These are phyloP conservation scores for Nasonia longicornis DNA, from an alignment of 1,140 invertebrate species.

Conservation along the genomic window DNA sequence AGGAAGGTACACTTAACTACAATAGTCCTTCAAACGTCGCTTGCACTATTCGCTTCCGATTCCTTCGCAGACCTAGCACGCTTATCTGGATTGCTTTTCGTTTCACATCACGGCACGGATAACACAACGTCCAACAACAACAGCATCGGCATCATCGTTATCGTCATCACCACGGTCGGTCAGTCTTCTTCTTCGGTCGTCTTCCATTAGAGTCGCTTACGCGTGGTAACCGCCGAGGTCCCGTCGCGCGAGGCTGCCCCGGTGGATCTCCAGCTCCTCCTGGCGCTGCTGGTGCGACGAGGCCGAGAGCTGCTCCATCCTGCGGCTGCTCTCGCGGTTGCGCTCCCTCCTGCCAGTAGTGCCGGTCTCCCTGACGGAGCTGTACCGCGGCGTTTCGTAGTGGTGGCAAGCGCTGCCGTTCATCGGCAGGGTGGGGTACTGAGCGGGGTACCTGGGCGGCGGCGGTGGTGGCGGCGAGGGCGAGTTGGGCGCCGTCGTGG, in stretches of 20 bases:
- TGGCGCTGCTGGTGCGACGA: conserved; percentile 44
- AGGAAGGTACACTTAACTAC: conserved; percentile 42
- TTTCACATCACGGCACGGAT: conserved; percentile 41
- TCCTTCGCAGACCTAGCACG: not conserved
- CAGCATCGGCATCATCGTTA: not conserved
- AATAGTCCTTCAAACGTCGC: not conserved
- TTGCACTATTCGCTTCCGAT: not conserved
- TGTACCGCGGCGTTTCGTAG: conserved; percentile 43
- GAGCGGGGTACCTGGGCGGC: conserved; percentile 55
- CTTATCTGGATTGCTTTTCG: conserved; percentile 40
- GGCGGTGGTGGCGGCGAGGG: conserved; percentile 51
- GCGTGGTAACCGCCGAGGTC: conserved; percentile 37
- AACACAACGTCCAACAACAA: not conserved
- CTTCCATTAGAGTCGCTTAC: not conserved
- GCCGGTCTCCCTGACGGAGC: not conserved
- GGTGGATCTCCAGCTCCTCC: conserved; percentile 40
- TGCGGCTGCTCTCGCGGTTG: conserved; percentile 18
- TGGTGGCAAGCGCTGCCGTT: conserved; percentile 57
- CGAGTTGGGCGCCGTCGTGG: conserved; percentile 41
- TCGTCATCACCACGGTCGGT: not conserved
- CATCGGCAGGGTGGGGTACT: conserved; percentile 60
- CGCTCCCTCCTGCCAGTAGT: conserved; percentile 15
- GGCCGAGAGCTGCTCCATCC: conserved; percentile 44
- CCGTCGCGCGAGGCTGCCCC: conserved; percentile 27
- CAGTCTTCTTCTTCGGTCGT: conserved; percentile 19